A percentile compares a stretch with the other conserved stretches of the same genome.
Conservation (phyloP, 2,888 invertebrate species). For the Hyalella azteca region DNA sequence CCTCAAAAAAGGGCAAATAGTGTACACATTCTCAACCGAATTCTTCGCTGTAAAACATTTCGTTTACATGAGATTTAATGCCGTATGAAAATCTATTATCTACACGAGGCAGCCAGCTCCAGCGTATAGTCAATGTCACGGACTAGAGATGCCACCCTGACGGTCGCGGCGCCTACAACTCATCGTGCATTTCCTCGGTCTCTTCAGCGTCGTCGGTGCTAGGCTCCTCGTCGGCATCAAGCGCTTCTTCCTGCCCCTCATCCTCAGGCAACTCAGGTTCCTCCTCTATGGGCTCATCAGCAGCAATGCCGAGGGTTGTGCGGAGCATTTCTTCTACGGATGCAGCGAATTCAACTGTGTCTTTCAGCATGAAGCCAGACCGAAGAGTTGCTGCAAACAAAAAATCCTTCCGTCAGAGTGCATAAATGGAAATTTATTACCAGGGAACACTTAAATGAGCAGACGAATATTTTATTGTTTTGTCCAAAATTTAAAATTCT, state of each 20-base stretch:
- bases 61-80: no score
- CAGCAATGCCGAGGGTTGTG: constrained; percentile 76
- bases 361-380: constrained; percentile 90
- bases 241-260: constrained; percentile 41
- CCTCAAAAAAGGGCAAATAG: no score
- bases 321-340: constrained; percentile 90
- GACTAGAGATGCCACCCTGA: neutral
- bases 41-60: no score
- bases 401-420: no score
- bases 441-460: no score
- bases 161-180: constrained; percentile 35
- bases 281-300: constrained; percentile 69
- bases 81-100: neutral
- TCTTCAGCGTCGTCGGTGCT: constrained; percentile 47
- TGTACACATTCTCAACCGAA: no score
- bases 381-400: constrained; percentile 76
- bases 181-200: constrained; percentile 54
- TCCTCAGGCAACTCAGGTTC: constrained; percentile 31
- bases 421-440: no score
- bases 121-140: constrained; percentile 17
- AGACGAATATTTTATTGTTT: no score
- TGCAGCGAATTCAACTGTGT: constrained; percentile 86
- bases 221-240: constrained; percentile 33
- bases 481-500: no score
- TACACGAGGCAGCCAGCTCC: neutral